Conservation (phyloP, 1,140 invertebrate genomes). For the Octopus bimaculoides region DNA sequence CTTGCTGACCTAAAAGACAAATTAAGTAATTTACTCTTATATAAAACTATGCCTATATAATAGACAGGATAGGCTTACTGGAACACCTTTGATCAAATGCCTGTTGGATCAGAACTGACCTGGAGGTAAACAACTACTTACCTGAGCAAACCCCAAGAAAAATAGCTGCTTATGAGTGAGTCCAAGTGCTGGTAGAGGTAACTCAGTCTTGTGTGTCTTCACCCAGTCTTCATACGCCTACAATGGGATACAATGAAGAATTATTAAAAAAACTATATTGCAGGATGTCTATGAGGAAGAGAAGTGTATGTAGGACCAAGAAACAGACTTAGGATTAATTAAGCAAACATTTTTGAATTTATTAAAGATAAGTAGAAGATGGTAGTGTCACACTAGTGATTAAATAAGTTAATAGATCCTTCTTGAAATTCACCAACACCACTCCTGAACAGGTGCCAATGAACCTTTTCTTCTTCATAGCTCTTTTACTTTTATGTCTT, state of each 20-base stretch:
- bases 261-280: background rate
- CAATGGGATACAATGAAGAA: constrained; percentile 11
- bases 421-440: too few relatives aligned
- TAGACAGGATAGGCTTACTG: background rate
- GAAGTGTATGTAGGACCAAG: background rate
- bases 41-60: background rate
- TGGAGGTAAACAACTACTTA: constrained; percentile 20
- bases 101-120: background rate
- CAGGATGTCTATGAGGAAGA: background rate
- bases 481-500: too few relatives aligned
- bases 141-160: constrained; percentile 62
- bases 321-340: background rate
- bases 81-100: background rate
- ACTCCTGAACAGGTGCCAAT: too few relatives aligned
- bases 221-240: constrained; percentile 52
- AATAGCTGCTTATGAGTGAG: constrained; percentile 79
- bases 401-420: too few relatives aligned
- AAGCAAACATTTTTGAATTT: too few relatives aligned
- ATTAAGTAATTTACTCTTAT: background rate
- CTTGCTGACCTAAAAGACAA: background rate
- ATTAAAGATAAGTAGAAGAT: too few relatives aligned
- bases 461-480: too few relatives aligned
- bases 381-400: too few relatives aligned
- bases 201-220: constrained; percentile 42
- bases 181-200: constrained; percentile 56